phyloP scores from a whole-genome alignment of 2,888 invertebrate genomes.

The Hirtodrosophila cameraria region DNA sequence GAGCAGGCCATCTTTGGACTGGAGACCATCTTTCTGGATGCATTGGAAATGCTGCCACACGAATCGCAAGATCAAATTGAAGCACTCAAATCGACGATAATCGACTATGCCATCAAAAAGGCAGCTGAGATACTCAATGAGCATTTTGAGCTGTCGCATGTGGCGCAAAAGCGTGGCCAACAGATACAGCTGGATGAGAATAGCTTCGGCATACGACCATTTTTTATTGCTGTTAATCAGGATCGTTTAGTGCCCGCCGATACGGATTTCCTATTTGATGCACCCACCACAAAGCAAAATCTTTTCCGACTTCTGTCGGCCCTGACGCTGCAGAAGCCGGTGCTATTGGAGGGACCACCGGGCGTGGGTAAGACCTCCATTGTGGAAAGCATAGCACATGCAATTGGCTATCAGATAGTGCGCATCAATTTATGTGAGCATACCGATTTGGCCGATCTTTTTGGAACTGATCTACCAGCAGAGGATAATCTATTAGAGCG shows the following conservation, averaged over 20 bases:
- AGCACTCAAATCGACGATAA: constrained; percentile 85
- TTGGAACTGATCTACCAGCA: constrained; percentile 98
- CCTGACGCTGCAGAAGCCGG: constrained; percentile 94
- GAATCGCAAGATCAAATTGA: constrained; percentile 86
- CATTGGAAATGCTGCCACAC: constrained; percentile 91
- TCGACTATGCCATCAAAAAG: constrained; percentile 86
- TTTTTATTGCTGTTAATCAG: constrained; percentile 85
- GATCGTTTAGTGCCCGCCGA: constrained; percentile 45
- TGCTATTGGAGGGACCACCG: constrained; percentile 98
- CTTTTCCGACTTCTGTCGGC: constrained; percentile 93
- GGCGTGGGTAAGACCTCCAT: constrained; percentile 99
- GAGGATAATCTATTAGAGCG: constrained; percentile 88
- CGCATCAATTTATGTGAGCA: constrained; percentile 99
- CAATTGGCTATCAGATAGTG: constrained; percentile 92
- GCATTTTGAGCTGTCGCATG: constrained; percentile 80
- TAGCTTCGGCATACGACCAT: constrained; percentile 91
- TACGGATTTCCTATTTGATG: constrained; percentile 88
- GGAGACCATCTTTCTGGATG: constrained; percentile 95
- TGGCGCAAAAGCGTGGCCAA: constrained; percentile 83
- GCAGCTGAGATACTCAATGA: constrained; percentile 84
- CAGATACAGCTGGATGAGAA: constrained; percentile 49
- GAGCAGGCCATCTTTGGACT: constrained; percentile 95
- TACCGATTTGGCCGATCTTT: constrained; percentile 98
- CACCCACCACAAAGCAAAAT: constrained; percentile 92
- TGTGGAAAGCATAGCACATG: constrained; percentile 94